Evolutionary conservation across 2,113 vertebrate genomes (phyloP), one percentile per base, ranked within the genome.

Genomic region (Myiopsitta monachus): DNA sequence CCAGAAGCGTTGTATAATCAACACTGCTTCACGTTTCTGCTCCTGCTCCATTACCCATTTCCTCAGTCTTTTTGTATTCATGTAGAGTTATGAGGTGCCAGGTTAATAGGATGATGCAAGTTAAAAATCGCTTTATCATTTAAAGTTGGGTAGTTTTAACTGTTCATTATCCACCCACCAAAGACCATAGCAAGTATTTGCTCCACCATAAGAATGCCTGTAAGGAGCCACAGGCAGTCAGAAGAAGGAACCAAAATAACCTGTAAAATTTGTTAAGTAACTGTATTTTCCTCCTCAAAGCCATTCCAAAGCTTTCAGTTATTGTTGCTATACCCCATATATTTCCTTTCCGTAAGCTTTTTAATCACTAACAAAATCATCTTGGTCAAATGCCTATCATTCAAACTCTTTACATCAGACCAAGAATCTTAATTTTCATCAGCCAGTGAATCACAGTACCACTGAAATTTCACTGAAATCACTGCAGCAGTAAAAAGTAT

Each of bases 281-380:
- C 11, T 76, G 4, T 5, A 46, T 88, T 90, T 86, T 76, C 31
- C 27, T 88, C 15, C 55, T 73, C 39, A 22, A 81, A 78, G 21
- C n/a, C 1, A n/a, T 84, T 78, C 73, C 54, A 83, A 67, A 90
- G 36, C 36, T 67, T 88, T 16, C 11, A 30, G 3, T 63, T 93
- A 59, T 38, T 66, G 11, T 77, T 64, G 18, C 73, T 80, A 74
- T 51, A 66, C 5, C 28, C 13, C 68, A 80, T 77, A 49, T 80
- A 92, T 87, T 69, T 88, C 38, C 36, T 78, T 88, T 80, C 61
- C 84, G 3, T 28, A 84, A 72, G 69, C 18, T 72, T 94, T 92
- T 91, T 72, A 84, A 72, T 84, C 84, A 61, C 73, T 92, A 91
- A 91, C 84, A 43, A 88, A 88, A 89, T 78, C 72, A 39, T 41